These are phyloP conservation scores for Harpagoxenus sublaevis DNA, from an alignment of 2,888 invertebrate genomes.

Conservation along the genomic window DNA sequence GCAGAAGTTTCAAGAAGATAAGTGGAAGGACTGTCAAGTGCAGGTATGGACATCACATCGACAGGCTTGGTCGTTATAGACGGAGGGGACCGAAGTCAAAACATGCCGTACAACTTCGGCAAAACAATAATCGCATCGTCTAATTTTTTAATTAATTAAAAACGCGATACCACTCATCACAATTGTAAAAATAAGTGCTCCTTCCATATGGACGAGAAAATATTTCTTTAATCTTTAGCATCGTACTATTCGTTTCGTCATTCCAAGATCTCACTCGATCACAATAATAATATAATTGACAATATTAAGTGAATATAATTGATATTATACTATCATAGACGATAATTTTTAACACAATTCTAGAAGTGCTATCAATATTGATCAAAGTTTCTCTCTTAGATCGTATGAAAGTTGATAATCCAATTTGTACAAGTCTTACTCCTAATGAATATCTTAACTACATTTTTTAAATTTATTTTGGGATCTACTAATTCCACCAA, in stretches of 20 bases:
- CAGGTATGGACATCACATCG: constrained; percentile 30
- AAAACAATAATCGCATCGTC: background rate
- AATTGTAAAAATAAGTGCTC: constrained; percentile 20
- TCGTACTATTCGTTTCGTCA: background rate
- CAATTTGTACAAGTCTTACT: background rate
- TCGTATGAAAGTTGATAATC: constrained; percentile 6
- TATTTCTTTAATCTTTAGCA: constrained; percentile 15
- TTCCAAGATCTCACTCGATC: background rate
- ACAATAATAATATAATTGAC: background rate
- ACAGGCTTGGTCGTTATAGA: constrained; percentile 37
- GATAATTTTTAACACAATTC: background rate
- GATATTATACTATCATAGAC: background rate
- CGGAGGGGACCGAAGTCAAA: constrained; percentile 9
- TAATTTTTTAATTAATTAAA: background rate
- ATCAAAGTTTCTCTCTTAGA: background rate
- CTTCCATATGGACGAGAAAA: constrained; percentile 5
- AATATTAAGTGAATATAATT: background rate
- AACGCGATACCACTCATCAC: background rate
- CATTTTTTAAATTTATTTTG: background rate
- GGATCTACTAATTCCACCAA: constrained; percentile 30
- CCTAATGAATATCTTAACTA: constrained; percentile 23
- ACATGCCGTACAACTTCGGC: background rate
- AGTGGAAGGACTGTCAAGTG: constrained; percentile 56
- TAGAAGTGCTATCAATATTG: background rate
- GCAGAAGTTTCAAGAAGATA: constrained; percentile 59